Conservation (phyloP, 2,888 invertebrate genomes). For the Girardia tigrina region DNA sequence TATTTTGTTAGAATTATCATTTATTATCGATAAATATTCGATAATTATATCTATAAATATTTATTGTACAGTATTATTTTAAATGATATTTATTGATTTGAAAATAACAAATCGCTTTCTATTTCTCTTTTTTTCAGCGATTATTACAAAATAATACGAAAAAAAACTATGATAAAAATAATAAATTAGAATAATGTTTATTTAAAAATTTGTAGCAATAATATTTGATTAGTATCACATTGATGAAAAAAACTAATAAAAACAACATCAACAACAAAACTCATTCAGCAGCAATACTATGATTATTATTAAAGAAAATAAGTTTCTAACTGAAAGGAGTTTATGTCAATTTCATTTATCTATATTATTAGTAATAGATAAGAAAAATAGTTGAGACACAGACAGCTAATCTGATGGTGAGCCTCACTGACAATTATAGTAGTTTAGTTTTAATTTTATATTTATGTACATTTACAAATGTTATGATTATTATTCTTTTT, state of each 20-base stretch:
- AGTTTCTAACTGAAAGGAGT: constrained; percentile 9
- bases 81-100: no score
- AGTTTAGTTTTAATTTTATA: no score
- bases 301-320: neutral
- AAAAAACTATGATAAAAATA: no score
- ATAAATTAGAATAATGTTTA: neutral
- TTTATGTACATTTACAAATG: no score
- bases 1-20: no score
- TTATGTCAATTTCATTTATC: constrained; percentile 17
- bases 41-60: no score
- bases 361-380: constrained; percentile 12
- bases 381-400: constrained; percentile 23
- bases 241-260: neutral
- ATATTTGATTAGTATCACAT: neutral
- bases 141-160: no score
- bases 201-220: neutral
- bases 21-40: no score
- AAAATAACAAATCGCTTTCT: no score
- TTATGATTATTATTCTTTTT: no score
- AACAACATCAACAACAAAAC: neutral
- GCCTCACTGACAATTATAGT: neutral
- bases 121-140: no score
- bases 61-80: no score
- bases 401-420: constrained; percentile 18
- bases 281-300: neutral